Percentiles rank a stretch among this genome's conserved stretches.
Evolutionary conservation across 2,888 invertebrate species (phyloP).

Genomic region (Tenthredo notha): DNA sequence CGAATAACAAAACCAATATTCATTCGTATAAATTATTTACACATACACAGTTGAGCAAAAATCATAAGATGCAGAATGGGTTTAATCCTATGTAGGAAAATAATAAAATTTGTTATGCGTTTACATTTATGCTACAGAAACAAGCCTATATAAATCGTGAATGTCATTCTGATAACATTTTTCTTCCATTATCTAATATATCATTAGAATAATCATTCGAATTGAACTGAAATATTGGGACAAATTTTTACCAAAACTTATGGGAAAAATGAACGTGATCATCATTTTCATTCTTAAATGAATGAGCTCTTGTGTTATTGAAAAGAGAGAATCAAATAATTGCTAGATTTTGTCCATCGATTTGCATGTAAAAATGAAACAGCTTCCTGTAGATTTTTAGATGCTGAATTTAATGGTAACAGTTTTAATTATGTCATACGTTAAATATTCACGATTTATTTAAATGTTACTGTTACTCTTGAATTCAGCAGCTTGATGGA

Average conservation of each 20-base stretch:
- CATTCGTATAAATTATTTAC: not conserved
- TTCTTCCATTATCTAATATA: constrained; percentile 35
- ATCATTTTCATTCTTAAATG: not conserved
- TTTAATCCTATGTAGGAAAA: not conserved
- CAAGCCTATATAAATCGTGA: constrained; percentile 1
- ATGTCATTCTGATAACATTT: constrained; percentile 23
- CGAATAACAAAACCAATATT: constrained; percentile 8
- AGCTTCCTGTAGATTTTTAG: not conserved
- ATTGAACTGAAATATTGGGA: not conserved
- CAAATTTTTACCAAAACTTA: not conserved
- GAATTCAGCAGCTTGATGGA: not conserved
- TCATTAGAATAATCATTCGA: not conserved
- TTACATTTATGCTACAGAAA: not conserved
- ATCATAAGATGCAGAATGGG: constrained; percentile 29
- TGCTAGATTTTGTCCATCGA: not conserved
- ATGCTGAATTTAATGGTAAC: not conserved
- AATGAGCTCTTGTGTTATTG: not conserved
- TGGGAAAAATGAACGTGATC: not conserved
- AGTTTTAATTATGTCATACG: not conserved
- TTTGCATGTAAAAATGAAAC: not conserved
- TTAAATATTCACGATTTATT: not conserved
- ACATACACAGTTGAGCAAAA: constrained; percentile 21
- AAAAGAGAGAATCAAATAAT: not conserved
- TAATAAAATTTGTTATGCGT: not conserved
- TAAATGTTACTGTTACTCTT: not conserved